phyloP scores from a whole-genome alignment of 2,888 invertebrate species.

The Nephrotoma guestfalica region DNA sequence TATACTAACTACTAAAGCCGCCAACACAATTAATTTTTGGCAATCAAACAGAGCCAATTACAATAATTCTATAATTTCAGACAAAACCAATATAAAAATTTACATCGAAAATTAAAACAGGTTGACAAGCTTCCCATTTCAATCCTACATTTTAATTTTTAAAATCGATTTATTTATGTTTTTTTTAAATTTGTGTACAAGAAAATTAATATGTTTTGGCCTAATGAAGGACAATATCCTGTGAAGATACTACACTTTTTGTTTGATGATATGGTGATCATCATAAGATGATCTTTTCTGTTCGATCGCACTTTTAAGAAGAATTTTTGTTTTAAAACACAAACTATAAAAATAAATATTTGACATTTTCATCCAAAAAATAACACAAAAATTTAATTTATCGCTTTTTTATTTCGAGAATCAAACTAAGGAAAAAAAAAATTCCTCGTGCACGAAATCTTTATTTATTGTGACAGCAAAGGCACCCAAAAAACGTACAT shows the following conservation, averaged over 20 bases:
- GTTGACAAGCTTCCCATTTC: not conserved
- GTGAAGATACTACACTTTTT: not conserved
- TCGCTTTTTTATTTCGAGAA: not conserved
- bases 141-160: not conserved
- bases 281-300: not conserved
- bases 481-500: not conserved
- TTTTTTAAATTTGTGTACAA: not conserved
- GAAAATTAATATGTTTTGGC: not conserved
- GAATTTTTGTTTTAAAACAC: not conserved
- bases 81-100: not conserved
- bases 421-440: constrained; percentile 1
- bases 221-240: not conserved
- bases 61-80: not conserved
- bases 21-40: not conserved
- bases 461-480: constrained; percentile 6
- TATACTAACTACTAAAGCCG: not conserved
- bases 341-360: not conserved
- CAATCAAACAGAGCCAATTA: not conserved
- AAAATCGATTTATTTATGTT: not conserved
- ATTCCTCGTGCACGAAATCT: constrained; percentile 3
- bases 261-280: not conserved
- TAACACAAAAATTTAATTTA: not conserved
- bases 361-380: not conserved
- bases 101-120: not conserved
- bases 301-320: not conserved